Conservation (phyloP, 2,797 vertebrate genomes). For the Oreochromis grahami region DNA sequence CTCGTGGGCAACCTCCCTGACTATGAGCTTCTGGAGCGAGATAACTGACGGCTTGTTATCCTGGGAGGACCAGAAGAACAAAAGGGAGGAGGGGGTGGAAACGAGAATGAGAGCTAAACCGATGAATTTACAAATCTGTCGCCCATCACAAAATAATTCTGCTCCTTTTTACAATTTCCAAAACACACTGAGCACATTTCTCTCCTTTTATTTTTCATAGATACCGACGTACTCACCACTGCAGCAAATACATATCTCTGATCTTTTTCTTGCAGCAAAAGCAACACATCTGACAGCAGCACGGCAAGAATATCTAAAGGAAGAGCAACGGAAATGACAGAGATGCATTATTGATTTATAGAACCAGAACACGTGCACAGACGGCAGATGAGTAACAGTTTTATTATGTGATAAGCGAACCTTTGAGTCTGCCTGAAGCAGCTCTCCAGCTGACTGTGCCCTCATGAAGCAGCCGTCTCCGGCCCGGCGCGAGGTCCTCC, state of each 20-base stretch:
- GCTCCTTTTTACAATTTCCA: neutral
- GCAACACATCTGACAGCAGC: conserved; percentile 87
- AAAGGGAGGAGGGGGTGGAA: neutral
- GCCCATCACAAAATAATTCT: neutral
- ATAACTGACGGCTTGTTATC: conserved; percentile 91
- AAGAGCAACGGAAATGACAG: neutral
- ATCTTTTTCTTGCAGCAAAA: conserved; percentile 96
- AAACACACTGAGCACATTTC: neutral
- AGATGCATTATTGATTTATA: neutral
- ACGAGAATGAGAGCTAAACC: neutral
- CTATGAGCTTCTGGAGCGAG: conserved; percentile 90
- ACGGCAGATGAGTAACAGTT: neutral
- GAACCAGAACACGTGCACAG: neutral
- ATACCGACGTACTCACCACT: conserved; percentile 79
- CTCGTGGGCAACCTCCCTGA: conserved; percentile 91
- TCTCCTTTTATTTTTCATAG: neutral
- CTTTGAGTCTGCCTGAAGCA: conserved; percentile 92
- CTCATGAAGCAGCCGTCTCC: conserved; percentile 80
- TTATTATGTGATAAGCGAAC: conserved; percentile 47
- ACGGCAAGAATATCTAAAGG: conserved; percentile 88
- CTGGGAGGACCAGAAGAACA: conserved; percentile 55
- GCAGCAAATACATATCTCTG: conserved; percentile 90
- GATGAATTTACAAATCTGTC: neutral
- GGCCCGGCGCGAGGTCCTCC: conserved; percentile 81
- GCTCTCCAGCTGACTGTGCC: conserved; percentile 90